A percentile compares a stretch with the other conserved stretches of the same genome.
phyloP scores from a whole-genome alignment of 2,888 invertebrate species.

The Mesodorylaimus sp. region DNA sequence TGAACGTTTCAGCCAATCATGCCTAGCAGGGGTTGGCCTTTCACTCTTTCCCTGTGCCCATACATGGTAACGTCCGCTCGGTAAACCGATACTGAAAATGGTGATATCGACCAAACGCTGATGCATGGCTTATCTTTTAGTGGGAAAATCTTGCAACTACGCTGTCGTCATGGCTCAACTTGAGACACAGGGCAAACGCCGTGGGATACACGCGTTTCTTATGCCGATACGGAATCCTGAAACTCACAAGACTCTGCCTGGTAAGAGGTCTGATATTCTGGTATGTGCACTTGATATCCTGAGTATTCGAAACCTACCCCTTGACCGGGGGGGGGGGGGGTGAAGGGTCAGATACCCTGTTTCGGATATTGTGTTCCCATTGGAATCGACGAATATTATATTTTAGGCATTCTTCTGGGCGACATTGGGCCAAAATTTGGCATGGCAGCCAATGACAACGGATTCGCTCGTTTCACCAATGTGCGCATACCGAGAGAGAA shows the following conservation, averaged over 20 bases:
- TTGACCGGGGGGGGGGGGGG: too few species aligned
- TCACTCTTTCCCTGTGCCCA: too few species aligned
- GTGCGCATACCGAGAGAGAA: constrained; percentile 69
- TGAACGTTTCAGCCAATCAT: too few species aligned
- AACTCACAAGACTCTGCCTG: constrained; percentile 63
- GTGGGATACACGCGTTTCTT: constrained; percentile 78
- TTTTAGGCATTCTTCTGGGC: constrained; percentile 57
- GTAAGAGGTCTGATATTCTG: constrained; percentile 28
- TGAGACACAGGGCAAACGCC: constrained; percentile 57
- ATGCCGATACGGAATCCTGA: constrained; percentile 73
- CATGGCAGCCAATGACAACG: constrained; percentile 78
- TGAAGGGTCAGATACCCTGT: too few species aligned
- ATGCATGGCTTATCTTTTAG: constrained; percentile 43
- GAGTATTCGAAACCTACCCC: too few species aligned
- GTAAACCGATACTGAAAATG: too few species aligned
- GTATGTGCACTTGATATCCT: not conserved
- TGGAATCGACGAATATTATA: too few species aligned
- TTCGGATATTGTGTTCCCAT: too few species aligned
- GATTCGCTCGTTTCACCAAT: constrained; percentile 68
- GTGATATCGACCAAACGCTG: too few species aligned
- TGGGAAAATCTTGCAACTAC: constrained; percentile 81
- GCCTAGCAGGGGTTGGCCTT: too few species aligned
- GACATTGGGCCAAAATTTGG: constrained; percentile 88
- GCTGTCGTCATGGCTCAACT: constrained; percentile 80
- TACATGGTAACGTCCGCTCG: too few species aligned